These are phyloP conservation scores for Atrichornis clamosus DNA, from an alignment of 2,113 vertebrate genomes.

Conservation along the genomic window DNA sequence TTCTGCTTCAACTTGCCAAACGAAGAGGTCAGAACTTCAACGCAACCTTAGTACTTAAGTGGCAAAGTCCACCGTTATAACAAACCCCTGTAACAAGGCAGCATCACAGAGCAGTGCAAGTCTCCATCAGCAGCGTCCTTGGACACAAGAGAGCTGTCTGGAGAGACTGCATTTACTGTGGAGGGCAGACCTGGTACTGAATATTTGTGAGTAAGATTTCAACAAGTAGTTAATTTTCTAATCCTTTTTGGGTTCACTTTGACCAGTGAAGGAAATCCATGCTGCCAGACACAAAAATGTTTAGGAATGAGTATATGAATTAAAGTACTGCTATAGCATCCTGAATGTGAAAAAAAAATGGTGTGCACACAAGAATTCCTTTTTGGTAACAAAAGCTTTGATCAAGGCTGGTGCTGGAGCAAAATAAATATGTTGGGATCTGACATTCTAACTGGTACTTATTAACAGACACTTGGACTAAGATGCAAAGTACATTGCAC, in stretches of 20 bases:
- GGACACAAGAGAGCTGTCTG: background rate
- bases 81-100: background rate
- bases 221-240: background rate
- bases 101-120: background rate
- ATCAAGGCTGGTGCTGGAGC: background rate
- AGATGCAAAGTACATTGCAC: background rate
- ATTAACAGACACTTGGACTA: background rate
- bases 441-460: background rate
- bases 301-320: background rate
- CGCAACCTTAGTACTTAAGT: background rate
- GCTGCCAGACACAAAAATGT: background rate
- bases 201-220: background rate
- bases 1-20: conserved; percentile 88
- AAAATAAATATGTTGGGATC: background rate
- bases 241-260: background rate
- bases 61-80: background rate
- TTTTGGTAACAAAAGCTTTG: background rate
- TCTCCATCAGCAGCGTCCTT: background rate
- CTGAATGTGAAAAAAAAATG: background rate
- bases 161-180: background rate
- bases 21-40: conserved; percentile 78
- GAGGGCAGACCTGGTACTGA: background rate
- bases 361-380: background rate
- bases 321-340: background rate
- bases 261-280: background rate